Base-by-base conservation (phyloP, 2,797 vertebrate species). In the Neosilurus hyrtlii region DNA sequence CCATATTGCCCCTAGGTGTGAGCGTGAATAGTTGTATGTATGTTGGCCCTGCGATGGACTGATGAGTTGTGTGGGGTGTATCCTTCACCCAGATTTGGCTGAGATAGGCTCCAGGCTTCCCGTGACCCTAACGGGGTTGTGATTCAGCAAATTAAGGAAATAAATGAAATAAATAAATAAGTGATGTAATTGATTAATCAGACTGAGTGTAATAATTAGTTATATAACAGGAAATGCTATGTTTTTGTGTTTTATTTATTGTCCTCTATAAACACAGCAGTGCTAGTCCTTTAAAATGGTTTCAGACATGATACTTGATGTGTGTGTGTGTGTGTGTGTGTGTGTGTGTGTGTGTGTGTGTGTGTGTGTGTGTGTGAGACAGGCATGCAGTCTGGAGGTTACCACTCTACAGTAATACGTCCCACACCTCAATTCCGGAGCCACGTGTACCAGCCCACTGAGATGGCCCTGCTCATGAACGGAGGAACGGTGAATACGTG, bases 401-500 rank as follows among this genome's bases (percentile, higher is more conserved):
- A 97, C 90, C 96, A 95, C 61, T 93, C 96, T 0, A 94, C 95
- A 90, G 95, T 92, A 2, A 89, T 90, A 70, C 94, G 97, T 26
- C 96, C 96, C 4, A 96, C 94, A 14, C 95, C 96, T 61, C 97
- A 97, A 1, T 99, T 97, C 89, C 94, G 98, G 87, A 97, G 98
- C 89, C 98, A 98, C 18, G 97, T 99, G 68, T 99, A 99, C 92
- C 98, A 99, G 88, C 98, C 98, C 51, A 99, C 98, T 30, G 98
- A 99, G 93, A 99, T 99, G 98, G 95, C 98, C 54, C 94, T 99
- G 81, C 96, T 99, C 86, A 96, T 99, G 92, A 99, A 99, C 3
- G 97, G 97, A n/a, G 98, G 98, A 86, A 96, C 96, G 79, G 98
- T 99, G 93, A 97, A 97, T 95, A 94, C 63, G 20, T 65, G 24